phyloP scores from a whole-genome alignment of 2,797 vertebrate genomes.

The Eulemur mongoz region DNA sequence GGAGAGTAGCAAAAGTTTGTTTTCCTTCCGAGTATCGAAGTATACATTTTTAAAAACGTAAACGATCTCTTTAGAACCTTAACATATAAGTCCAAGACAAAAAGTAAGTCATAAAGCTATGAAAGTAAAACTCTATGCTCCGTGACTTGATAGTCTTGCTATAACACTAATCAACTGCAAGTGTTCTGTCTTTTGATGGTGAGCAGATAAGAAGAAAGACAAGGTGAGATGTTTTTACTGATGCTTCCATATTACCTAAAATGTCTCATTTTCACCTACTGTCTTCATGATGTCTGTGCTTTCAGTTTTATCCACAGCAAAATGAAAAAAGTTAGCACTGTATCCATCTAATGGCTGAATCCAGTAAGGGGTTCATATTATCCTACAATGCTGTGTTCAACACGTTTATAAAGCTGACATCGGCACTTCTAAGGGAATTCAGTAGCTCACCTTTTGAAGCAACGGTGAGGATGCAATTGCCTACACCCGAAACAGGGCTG shows the following conservation, averaged over 20 bases:
- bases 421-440: not conserved
- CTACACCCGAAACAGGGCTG: slow-evolving; percentile 87
- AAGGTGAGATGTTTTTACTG: not conserved
- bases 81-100: not conserved
- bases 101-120: not conserved
- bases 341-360: not conserved
- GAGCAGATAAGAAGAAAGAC: not conserved
- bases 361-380: not conserved
- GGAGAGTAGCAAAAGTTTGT: not conserved
- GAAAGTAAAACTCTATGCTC: not conserved
- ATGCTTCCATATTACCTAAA: not conserved
- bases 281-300: not conserved
- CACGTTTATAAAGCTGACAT: not conserved
- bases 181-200: not conserved
- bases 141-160: not conserved
- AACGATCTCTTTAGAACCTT: not conserved
- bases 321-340: not conserved
- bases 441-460: slow-evolving; percentile 82
- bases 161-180: not conserved
- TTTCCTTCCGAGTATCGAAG: not conserved
- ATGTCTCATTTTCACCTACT: not conserved
- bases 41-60: not conserved
- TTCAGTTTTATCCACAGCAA: not conserved
- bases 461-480: slow-evolving; percentile 83
- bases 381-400: not conserved